phyloP scores from a whole-genome alignment of 1,140 invertebrate species.

The Alviniconcha marisindica region DNA sequence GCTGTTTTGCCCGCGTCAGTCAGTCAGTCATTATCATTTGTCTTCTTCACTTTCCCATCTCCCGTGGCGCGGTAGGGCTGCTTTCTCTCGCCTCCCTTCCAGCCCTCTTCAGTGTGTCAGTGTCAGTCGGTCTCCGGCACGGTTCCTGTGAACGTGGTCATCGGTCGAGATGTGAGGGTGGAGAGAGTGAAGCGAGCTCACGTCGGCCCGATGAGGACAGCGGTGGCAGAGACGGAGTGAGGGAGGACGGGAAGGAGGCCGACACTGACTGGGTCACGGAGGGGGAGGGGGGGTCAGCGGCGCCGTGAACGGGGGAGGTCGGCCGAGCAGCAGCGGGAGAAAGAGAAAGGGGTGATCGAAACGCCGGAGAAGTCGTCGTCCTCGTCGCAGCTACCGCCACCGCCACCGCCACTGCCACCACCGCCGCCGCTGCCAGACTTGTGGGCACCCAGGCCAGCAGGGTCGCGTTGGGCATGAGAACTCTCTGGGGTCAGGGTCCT shows the following conservation, averaged over 20 bases:
- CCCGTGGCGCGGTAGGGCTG: neutral
- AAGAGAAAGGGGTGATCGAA: too few relatives aligned
- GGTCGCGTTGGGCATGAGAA: neutral
- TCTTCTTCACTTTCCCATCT: neutral
- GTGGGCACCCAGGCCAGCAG: neutral
- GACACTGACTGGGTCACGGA: neutral
- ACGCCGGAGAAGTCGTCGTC: too few relatives aligned
- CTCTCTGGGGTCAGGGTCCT: neutral
- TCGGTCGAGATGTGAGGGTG: too few relatives aligned
- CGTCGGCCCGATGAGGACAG: too few relatives aligned
- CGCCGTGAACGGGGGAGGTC: too few relatives aligned
- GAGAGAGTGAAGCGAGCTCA: too few relatives aligned
- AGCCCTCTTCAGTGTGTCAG: neutral
- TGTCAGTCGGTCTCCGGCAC: neutral
- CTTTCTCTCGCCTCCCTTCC: neutral
- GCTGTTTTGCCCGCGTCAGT: slow-evolving; percentile 2
- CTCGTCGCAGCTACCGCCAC: too few relatives aligned
- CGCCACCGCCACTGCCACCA: too few relatives aligned
- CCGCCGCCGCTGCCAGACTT: neutral
- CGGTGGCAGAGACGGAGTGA: neutral
- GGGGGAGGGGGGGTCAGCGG: neutral
- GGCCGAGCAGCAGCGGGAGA: too few relatives aligned
- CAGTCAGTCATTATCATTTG: slow-evolving; percentile 9
- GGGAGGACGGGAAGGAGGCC: neutral
- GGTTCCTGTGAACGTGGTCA: too few relatives aligned